These are phyloP conservation scores for Venturia canescens DNA, from an alignment of 1,140 invertebrate species.

Conservation along the genomic window DNA sequence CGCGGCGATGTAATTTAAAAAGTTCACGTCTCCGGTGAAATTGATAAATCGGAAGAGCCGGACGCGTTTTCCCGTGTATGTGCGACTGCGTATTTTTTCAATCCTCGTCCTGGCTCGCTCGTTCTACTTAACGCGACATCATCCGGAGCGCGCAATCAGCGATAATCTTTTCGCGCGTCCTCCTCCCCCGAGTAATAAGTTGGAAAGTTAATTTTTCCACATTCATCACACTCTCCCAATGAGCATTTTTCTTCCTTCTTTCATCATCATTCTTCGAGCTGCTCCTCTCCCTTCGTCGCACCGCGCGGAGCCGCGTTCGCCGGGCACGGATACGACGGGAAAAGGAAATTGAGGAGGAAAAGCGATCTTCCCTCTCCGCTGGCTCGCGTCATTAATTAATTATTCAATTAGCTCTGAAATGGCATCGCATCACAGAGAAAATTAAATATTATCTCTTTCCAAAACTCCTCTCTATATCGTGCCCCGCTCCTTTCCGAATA, in stretches of 20 bases:
- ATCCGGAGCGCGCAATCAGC: slow-evolving; percentile 60
- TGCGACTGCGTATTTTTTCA: slow-evolving; percentile 16
- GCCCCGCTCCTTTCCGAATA: no score
- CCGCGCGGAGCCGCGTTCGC: neutral
- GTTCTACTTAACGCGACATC: neutral
- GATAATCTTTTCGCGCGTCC: slow-evolving; percentile 64
- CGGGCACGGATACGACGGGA: neutral
- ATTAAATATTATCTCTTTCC: slow-evolving; percentile 29
- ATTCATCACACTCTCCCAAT: slow-evolving; percentile 48
- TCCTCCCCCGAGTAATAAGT: slow-evolving; percentile 66
- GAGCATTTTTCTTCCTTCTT: slow-evolving; percentile 24
- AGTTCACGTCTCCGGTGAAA: slow-evolving; percentile 65
- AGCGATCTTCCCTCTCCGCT: neutral
- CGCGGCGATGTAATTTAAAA: slow-evolving; percentile 68
- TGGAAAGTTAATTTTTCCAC: slow-evolving; percentile 65
- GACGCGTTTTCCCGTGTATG: slow-evolving; percentile 46
- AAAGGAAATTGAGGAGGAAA: neutral
- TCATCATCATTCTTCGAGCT: neutral
- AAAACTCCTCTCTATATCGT: neutral
- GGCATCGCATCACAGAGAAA: slow-evolving; percentile 19
- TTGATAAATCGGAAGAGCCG: slow-evolving; percentile 67
- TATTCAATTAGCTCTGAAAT: slow-evolving; percentile 41
- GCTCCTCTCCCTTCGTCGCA: neutral
- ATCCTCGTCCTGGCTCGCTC: neutral
- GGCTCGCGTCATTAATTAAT: slow-evolving; percentile 37